A percentile compares a stretch with the other conserved stretches of the same genome.
phyloP scores from a whole-genome alignment of 2,113 vertebrate species.

The Plestiodon gilberti region DNA sequence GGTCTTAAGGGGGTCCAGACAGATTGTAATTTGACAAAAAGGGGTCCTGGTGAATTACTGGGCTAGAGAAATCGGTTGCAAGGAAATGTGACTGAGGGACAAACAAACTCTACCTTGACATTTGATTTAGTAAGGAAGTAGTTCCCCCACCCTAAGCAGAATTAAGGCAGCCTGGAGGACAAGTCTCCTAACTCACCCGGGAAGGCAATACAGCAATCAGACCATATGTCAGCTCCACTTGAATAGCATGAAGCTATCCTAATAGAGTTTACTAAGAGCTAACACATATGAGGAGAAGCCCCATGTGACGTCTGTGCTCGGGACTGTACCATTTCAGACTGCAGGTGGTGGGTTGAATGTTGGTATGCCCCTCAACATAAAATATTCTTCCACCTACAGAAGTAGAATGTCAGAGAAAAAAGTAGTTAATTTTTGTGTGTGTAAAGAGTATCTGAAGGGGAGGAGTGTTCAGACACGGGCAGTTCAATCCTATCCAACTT shows the following conservation, averaged over 20 bases:
- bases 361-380: background rate
- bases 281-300: background rate
- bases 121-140: background rate
- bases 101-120: background rate
- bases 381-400: background rate
- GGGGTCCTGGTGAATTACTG: too few relatives aligned
- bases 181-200: background rate
- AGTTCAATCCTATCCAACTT: too few relatives aligned
- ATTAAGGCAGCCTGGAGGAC: constrained; percentile 19
- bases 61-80: background rate
- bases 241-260: background rate
- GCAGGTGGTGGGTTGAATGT: too few relatives aligned
- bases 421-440: background rate
- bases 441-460: background rate
- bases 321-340: background rate
- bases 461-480: background rate
- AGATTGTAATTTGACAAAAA: too few relatives aligned
- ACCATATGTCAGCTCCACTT: background rate
- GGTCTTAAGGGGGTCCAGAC: too few relatives aligned
- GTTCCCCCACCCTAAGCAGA: background rate
- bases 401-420: background rate
- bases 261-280: background rate
- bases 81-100: background rate
- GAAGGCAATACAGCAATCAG: background rate
- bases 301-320: too few relatives aligned